Percentiles rank a stretch among this genome's conserved stretches.
Evolutionary conservation across 92 coral and sea anemone species (phyloP).

Genomic region (Heliopora coerulea): DNA sequence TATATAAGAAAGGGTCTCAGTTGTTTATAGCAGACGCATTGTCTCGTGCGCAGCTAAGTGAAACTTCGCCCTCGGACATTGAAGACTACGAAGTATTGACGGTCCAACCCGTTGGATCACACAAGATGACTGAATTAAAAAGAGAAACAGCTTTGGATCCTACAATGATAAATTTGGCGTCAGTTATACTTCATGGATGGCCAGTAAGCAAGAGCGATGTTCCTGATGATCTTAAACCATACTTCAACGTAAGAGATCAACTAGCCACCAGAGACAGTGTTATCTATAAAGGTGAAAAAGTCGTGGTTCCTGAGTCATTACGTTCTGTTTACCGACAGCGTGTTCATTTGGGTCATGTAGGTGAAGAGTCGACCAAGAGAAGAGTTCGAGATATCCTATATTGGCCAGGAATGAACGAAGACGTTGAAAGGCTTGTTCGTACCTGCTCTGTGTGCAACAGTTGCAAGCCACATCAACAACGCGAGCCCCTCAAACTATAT

Average conservation of each 20-base stretch:
- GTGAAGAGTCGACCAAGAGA: conserved; percentile 49
- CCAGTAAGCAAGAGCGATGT: conserved; percentile 44
- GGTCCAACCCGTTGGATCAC: conserved; percentile 46
- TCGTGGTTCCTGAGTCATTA: conserved; percentile 41
- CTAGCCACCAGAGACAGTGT: conserved; percentile 56
- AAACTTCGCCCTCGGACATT: neutral
- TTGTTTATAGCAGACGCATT: conserved; percentile 37
- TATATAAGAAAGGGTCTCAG: conserved; percentile 39
- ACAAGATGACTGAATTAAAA: conserved; percentile 35
- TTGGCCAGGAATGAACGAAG: conserved; percentile 44
- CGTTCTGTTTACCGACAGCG: neutral
- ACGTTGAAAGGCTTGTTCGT: conserved; percentile 40
- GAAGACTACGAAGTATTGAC: conserved; percentile 38
- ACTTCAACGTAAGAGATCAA: conserved; percentile 51
- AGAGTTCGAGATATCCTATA: conserved; percentile 41
- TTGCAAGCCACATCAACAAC: conserved; percentile 35
- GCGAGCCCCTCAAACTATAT: conserved; percentile 38
- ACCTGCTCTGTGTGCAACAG: conserved; percentile 53
- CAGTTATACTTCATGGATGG: conserved; percentile 60
- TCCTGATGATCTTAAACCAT: conserved; percentile 27
- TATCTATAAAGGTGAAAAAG: conserved; percentile 55
- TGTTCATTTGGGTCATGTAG: conserved; percentile 26
- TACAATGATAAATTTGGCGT: conserved; percentile 29
- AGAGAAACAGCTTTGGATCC: conserved; percentile 59
- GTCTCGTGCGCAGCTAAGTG: neutral